Base-by-base conservation (phyloP, 1,140 invertebrate species). In the Caenorhabditis inopinata region DNA sequence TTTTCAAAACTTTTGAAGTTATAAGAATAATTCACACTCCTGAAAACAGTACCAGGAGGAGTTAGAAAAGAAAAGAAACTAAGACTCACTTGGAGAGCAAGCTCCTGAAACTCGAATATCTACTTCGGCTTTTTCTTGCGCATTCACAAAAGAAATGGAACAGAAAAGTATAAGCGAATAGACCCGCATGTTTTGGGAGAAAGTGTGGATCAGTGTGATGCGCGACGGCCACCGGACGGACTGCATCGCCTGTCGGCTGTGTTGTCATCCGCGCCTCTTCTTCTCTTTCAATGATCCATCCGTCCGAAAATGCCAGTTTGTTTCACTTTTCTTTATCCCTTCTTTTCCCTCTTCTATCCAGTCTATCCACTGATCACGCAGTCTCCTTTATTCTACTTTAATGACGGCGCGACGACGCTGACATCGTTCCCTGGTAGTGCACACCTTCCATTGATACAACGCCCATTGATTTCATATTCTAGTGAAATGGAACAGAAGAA, bases 41-140 rank as follows among this genome's bases (percentile, higher is more conserved):
- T n/a, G n/a, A n/a, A n/a, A n/a, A n/a, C n/a, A n/a, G n/a, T n/a
- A n/a, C n/a, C n/a, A n/a, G n/a, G n/a, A n/a, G n/a, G n/a, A n/a
- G n/a, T n/a, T n/a, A n/a, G n/a, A n/a, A n/a, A n/a, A 18, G 48
- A 51, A 9, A 51, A 6, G 18, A 25, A 51, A 9, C 16, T 51
- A n/a, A n/a, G 27, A 74, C 83, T 85, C 29, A 88, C 86, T 85
- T 49, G 87, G 87, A 81, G 86, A 87, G 46, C 86, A 87, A 12
- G 87, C 87, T 75, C 87, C 87, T 42, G 85, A 87, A 18, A 88
- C 87, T 35, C 86, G 81, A 76, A 88, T 88, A 74, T 88, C 85
- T 6, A 88, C 87, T 73, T 88, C 87, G 21, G 87, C 87, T 46
- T 82, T 85, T 35, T 88, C 87, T 38, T 88, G 84, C 11, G 21